phyloP scores from a whole-genome alignment of 2,888 invertebrate species.

The Euproctis similis region DNA sequence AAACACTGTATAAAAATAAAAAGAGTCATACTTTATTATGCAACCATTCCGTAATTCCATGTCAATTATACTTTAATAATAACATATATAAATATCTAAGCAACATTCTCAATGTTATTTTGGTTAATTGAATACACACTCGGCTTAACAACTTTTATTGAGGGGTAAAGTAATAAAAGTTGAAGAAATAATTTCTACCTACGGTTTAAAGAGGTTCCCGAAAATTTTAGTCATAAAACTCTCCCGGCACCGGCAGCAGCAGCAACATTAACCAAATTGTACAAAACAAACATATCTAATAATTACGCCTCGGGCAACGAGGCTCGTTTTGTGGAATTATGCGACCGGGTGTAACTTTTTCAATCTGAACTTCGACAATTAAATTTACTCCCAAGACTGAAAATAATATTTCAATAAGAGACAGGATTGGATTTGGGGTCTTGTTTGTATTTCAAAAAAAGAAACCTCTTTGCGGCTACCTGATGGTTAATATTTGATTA shows the following conservation, averaged over 20 bases:
- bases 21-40: no score
- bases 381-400: conserved; percentile 61
- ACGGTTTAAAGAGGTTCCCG: conserved; percentile 38
- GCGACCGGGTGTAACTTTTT: conserved; percentile 67
- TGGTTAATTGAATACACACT: conserved; percentile 24
- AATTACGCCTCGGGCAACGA: conserved; percentile 50
- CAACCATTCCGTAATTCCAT: no score
- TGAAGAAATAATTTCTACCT: conserved; percentile 49
- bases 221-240: conserved; percentile 53
- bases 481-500: conserved; percentile 12
- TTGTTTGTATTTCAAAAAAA: conserved; percentile 31
- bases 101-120: conserved; percentile 12
- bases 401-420: conserved; percentile 65
- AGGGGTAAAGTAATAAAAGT: conserved; percentile 40
- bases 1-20: no score
- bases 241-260: conserved; percentile 28
- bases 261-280: conserved; percentile 64
- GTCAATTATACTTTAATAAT: no score
- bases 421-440: conserved; percentile 37
- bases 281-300: conserved; percentile 65
- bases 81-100: conserved; percentile 15
- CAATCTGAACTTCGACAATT: conserved; percentile 72
- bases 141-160: conserved; percentile 30
- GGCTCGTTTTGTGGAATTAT: conserved; percentile 56
- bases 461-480: conserved; percentile 15